phyloP scores from a whole-genome alignment of 2,888 invertebrate species.

The Leucania comma region DNA sequence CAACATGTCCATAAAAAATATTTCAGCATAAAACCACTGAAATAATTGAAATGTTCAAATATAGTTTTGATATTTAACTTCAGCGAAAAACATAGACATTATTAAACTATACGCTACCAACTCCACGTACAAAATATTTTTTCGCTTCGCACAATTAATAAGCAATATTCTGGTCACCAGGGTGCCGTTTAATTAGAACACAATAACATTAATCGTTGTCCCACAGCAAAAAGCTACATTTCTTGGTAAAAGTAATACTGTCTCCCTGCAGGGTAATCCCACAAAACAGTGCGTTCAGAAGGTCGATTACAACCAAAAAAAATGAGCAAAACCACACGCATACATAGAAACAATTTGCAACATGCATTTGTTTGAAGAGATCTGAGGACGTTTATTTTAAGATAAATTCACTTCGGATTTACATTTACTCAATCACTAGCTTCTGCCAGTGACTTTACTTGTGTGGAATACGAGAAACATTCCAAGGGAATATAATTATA shows the following conservation, averaged over 20 bases:
- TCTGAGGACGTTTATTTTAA: too few species aligned
- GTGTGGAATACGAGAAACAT: too few species aligned
- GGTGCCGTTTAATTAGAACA: slow-evolving; percentile 2
- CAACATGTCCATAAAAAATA: neutral
- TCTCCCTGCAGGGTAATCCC: neutral
- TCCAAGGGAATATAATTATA: too few species aligned
- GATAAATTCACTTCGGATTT: too few species aligned
- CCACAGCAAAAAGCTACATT: neutral
- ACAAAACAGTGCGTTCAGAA: neutral
- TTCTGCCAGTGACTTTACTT: too few species aligned
- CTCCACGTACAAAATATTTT: too few species aligned
- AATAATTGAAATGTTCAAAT: too few species aligned
- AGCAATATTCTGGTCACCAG: neutral
- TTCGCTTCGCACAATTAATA: neutral
- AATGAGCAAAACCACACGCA: neutral
- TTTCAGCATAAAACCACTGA: neutral
- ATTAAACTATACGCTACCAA: neutral
- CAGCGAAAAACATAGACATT: too few species aligned
- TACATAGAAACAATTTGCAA: neutral
- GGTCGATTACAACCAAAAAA: neutral
- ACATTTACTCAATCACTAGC: too few species aligned
- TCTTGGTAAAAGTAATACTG: neutral
- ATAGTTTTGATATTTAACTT: too few species aligned
- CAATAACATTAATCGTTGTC: neutral
- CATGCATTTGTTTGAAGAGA: neutral